These are phyloP conservation scores for Leptinotarsa lineolata DNA, from an alignment of 1,140 invertebrate genomes.

Conservation along the genomic window DNA sequence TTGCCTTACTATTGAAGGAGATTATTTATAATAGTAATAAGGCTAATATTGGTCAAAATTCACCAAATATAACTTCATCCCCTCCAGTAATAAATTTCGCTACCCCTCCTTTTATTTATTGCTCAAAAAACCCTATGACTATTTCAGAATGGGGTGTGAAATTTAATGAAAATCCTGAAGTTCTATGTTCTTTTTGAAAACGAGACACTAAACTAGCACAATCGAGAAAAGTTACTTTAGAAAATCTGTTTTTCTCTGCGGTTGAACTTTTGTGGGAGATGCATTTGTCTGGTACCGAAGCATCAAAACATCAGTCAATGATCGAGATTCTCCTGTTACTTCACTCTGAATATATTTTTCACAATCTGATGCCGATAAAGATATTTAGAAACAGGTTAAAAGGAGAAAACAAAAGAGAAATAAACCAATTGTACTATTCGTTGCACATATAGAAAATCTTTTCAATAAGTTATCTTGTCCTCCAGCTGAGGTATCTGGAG, in stretches of 20 bases:
- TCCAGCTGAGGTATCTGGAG: neutral
- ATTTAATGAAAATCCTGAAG: conserved; percentile 36
- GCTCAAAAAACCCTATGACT: conserved; percentile 4
- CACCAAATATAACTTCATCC: too few relatives aligned
- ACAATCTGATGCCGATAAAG: conserved; percentile 41
- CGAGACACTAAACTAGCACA: conserved; percentile 39
- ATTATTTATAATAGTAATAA: too few relatives aligned
- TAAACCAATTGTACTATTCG: too few relatives aligned
- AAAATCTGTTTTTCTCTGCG: conserved; percentile 37
- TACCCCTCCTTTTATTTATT: too few relatives aligned
- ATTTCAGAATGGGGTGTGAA: conserved; percentile 30
- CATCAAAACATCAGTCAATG: conserved; percentile 32
- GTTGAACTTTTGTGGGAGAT: conserved; percentile 46
- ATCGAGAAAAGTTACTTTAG: conserved; percentile 39
- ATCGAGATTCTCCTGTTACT: conserved; percentile 12
- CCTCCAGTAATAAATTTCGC: too few relatives aligned
- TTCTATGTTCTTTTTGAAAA: conserved; percentile 44
- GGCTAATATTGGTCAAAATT: too few relatives aligned
- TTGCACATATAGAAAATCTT: neutral
- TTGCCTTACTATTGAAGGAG: too few relatives aligned
- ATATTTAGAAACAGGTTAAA: conserved; percentile 47
- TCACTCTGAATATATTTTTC: conserved; percentile 20
- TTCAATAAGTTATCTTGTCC: conserved; percentile 9
- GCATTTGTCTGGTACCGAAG: conserved; percentile 46
- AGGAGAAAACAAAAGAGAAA: neutral